Evolutionary conservation across 2,113 vertebrate species (phyloP).

Genomic region (Irena cyanogastra): DNA sequence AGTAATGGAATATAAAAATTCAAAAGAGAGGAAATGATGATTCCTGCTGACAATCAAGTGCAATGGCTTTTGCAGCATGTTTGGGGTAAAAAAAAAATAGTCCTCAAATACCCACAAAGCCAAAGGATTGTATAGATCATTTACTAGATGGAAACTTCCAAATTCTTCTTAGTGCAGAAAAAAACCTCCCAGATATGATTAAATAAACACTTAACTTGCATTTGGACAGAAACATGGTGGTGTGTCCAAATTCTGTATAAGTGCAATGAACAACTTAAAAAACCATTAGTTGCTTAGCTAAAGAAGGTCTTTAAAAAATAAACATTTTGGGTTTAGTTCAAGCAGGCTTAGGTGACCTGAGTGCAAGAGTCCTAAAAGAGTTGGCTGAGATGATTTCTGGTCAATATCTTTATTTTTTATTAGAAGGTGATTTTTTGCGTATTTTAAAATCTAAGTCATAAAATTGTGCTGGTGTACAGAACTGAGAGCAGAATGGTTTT

Average conservation of each 20-base stretch:
- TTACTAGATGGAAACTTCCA: background rate
- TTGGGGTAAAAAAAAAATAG: background rate
- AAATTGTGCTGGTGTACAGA: background rate
- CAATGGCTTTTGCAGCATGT: background rate
- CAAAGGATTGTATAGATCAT: accelerated
- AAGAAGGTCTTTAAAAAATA: background rate
- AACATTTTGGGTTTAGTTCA: background rate
- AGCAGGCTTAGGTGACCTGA: background rate
- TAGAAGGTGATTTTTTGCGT: background rate
- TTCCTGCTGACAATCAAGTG: background rate
- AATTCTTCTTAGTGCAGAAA: background rate
- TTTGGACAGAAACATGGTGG: background rate
- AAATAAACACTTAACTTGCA: background rate
- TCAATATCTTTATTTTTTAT: background rate
- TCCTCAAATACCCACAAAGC: background rate
- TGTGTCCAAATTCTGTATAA: background rate
- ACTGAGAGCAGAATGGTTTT: background rate
- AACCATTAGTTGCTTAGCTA: background rate
- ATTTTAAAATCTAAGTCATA: background rate
- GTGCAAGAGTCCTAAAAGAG: background rate
- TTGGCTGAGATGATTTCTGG: background rate
- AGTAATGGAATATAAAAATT: background rate
- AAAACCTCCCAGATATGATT: accelerated
- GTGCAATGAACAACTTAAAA: background rate
- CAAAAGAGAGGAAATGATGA: background rate